Evolutionary conservation across 2,888 invertebrate species (phyloP), one percentile per base, ranked within the genome.

Genomic region (Drosophila pullipes): DNA sequence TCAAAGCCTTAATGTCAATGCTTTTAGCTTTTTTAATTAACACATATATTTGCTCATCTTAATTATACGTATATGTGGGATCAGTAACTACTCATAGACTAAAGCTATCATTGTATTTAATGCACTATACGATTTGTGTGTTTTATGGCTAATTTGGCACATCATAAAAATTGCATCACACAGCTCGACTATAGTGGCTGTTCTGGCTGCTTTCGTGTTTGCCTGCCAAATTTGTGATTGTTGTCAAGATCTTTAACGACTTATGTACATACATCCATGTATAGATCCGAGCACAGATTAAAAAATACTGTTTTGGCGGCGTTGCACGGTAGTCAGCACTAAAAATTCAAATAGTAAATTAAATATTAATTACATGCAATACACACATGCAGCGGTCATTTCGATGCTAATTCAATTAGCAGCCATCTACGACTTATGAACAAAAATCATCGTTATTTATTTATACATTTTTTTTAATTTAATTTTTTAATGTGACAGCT

Each of bases 101-200:
- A 44, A 47, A 67, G 49, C 31, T 28, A 31, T 28, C 55, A 22
- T 31, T 30, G 50, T 50, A 52, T 33, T 54, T 62, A 28, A 63
- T 64, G 41, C 37, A 65, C 63, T 49, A 30, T 49, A 31, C 22
- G 37, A 49, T 66, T 47, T 59, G 31, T 60, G 11, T 25, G 25
- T 74, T 85, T 87, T 77, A 90, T 85, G 75, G 71, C 79, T 80
- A 88, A 85, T 89, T 90, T 90, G 55, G 66, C 85, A 90, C 88
- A 79, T 87, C 88, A 80, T 88, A 87, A 90, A 84, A 76, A 18
- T 70, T 70, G 66, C 82, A 77, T 69, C 72, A 77, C 65, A 22
- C 47, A 31, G 50, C 28, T 28, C 31, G 63, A 28, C 28, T 31
- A 30, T 4, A 44, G 22, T 67, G 31, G 58, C 65, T 69, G 76